Evolutionary conservation across 2,888 invertebrate genomes (phyloP), one percentile per base, ranked within the genome.

Genomic region (Caenorhabditis becei): DNA sequence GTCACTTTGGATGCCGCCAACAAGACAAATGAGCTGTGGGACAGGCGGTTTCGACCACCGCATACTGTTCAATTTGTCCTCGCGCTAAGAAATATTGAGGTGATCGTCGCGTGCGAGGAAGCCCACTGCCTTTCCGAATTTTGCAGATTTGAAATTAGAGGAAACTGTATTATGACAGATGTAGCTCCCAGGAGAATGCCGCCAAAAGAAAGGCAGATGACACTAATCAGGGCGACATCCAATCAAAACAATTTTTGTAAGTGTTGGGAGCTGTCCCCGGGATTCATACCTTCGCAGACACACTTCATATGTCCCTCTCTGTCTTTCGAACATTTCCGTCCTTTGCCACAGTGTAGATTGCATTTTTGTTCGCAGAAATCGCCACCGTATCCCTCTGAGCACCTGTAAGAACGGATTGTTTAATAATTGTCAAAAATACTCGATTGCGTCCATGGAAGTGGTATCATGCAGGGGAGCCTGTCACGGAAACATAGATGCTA

Each of bases 381-480:
- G n/a, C 81, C 81, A 28, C 77, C 81, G 35, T 24, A 77, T 61
- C 77, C 81, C 0, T 66, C 20, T 49, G 63, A 37, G 35, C 81
- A 81, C 23, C 81, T 81, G 77, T n/a, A n/a, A 81, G 70, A 44
- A 8, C 8, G 18, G 23, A 59, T 14, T 23, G 37, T 20, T 14
- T 20, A 32, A 41, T 59, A 8, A 23, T 10, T 41, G 10, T 10
- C 35, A 35, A 41, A 32, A 10, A 32, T 32, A 10, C 10, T 32
- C 10, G 10, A 7, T 32, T 7, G 32, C 4, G 10, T 32, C 32
- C 5, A 4, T 10, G 32, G 10, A 32, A 32, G 32, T 7, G 32
- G 10, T 32, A 32, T 32, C n/a, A n/a, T n/a, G n/a, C n/a, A n/a
- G n/a, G n/a, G n/a, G n/a, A n/a, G n/a, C n/a, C n/a, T n/a, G n/a